Evolutionary conservation across 2,113 vertebrate species (phyloP).

Genomic region (Carollia perspicillata): DNA sequence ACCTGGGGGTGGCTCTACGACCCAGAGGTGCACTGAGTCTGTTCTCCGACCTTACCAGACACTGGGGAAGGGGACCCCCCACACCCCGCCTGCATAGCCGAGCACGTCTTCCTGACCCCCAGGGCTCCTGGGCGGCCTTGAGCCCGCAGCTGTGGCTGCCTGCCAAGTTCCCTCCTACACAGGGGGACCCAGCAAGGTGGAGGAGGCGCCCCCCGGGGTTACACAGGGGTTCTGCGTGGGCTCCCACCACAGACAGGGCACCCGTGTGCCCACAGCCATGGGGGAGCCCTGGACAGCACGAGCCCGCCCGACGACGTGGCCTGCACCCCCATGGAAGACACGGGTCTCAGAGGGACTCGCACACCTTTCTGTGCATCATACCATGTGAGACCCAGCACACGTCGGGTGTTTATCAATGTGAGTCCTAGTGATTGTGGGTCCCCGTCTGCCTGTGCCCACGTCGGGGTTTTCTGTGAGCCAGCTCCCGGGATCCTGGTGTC

Average conservation of each 20-base stretch:
- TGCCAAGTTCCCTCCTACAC: not conserved
- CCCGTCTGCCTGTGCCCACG: fast-evolving
- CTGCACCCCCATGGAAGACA: not conserved
- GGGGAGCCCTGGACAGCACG: fast-evolving
- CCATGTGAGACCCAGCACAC: fast-evolving
- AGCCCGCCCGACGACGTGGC: fast-evolving
- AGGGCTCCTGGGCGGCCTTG: not conserved
- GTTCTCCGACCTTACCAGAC: not conserved
- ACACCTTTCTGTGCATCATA: too few species aligned
- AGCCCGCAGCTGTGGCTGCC: not conserved
- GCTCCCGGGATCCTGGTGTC: not conserved
- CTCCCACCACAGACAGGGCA: fast-evolving
- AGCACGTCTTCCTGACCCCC: not conserved
- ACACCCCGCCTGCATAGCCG: not conserved
- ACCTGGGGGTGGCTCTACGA: not conserved
- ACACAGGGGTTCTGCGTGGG: fast-evolving
- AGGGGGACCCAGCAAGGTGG: not conserved
- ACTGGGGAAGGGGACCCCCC: not conserved
- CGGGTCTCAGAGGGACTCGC: fast-evolving
- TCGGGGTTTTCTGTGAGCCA: too few species aligned
- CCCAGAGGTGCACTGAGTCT: not conserved
- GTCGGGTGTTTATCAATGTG: fast-evolving
- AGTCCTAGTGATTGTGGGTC: fast-evolving
- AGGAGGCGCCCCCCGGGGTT: not conserved
- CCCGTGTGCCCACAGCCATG: fast-evolving